phyloP scores from a whole-genome alignment of 2,797 vertebrate species.

The Diglossa cyanea region DNA sequence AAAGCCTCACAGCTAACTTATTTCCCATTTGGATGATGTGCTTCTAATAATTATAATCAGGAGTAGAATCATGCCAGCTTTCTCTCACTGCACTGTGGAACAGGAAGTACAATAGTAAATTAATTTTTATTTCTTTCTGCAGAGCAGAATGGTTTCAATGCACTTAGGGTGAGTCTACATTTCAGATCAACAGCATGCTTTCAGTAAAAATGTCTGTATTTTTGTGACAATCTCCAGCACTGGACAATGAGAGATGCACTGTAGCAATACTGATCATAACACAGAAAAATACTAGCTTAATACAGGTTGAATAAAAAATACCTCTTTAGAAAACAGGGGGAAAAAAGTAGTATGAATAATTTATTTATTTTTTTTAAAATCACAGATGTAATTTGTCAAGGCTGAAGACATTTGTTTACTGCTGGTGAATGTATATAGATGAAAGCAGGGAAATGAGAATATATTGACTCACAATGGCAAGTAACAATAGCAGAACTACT shows the following conservation, averaged over 20 bases:
- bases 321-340: neutral
- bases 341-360: rapidly evolving
- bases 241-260: neutral
- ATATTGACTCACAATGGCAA: neutral
- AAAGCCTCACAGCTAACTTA: neutral
- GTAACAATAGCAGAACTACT: neutral
- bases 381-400: neutral
- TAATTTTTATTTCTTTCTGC: neutral
- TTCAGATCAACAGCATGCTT: neutral
- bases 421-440: neutral
- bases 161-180: neutral
- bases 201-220: neutral
- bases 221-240: neutral
- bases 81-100: neutral
- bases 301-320: neutral
- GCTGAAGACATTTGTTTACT: neutral
- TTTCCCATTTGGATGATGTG: neutral
- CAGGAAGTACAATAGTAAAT: neutral
- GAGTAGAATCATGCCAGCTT: neutral
- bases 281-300: neutral
- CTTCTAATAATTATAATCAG: neutral
- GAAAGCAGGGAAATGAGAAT: neutral
- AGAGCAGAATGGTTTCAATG: neutral
- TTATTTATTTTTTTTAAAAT: neutral
- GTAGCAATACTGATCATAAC: neutral